phyloP scores from a whole-genome alignment of 1,140 invertebrate species.

The Lethocerus indicus region DNA sequence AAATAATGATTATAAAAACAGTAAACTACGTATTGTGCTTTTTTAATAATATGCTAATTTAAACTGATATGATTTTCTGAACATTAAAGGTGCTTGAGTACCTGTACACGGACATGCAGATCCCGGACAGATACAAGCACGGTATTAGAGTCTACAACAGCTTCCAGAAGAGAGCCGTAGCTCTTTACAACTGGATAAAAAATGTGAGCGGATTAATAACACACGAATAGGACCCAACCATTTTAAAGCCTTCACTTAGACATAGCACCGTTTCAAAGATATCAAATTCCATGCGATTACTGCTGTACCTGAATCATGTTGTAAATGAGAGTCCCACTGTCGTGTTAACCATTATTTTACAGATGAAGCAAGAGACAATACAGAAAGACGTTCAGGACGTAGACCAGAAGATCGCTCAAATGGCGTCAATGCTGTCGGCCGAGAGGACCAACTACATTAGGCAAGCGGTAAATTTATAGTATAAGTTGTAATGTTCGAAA shows the following conservation, averaged over 20 bases:
- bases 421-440: constrained; percentile 14
- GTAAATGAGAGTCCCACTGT: too few relatives aligned
- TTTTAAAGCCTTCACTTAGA: too few relatives aligned
- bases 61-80: too few relatives aligned
- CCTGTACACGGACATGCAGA: constrained; percentile 38
- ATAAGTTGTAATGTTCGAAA: too few relatives aligned
- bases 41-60: too few relatives aligned
- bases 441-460: constrained; percentile 16
- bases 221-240: too few relatives aligned
- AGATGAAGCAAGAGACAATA: constrained; percentile 19
- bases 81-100: constrained; percentile 29
- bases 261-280: too few relatives aligned
- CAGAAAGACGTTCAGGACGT: constrained; percentile 20
- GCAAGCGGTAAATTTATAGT: constrained; percentile 16
- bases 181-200: constrained; percentile 40
- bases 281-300: too few relatives aligned
- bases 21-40: too few relatives aligned
- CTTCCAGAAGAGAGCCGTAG: constrained; percentile 31
- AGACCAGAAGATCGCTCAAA: constrained; percentile 17
- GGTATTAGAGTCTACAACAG: constrained; percentile 30
- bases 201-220: constrained; percentile 28
- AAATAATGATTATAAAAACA: too few relatives aligned
- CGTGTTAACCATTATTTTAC: too few relatives aligned
- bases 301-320: too few relatives aligned
- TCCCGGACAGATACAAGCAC: constrained; percentile 29